phyloP scores from a whole-genome alignment of 2,888 invertebrate species.

The Apamea monoglypha region DNA sequence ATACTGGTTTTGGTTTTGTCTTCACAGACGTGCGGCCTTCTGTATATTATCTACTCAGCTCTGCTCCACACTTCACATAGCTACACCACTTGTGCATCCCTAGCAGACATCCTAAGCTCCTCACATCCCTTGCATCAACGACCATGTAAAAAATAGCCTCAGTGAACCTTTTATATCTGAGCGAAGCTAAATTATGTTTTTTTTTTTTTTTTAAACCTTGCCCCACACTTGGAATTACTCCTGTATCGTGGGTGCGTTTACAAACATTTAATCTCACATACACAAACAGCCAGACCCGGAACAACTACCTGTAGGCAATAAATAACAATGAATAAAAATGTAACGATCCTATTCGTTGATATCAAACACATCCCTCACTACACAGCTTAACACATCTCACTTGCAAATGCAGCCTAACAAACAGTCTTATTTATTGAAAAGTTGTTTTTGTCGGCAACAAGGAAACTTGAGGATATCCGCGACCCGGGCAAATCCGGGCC shows the following conservation, averaged over 20 bases:
- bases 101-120: background rate
- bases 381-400: slow-evolving; percentile 13
- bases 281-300: too few species aligned
- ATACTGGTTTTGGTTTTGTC: too few species aligned
- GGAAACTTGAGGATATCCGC: slow-evolving; percentile 69
- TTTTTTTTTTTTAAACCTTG: too few species aligned
- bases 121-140: background rate
- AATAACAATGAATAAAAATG: too few species aligned
- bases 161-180: background rate
- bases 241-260: too few species aligned
- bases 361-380: slow-evolving; percentile 6
- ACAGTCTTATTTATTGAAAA: slow-evolving; percentile 78
- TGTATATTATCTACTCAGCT: background rate
- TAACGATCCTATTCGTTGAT: background rate
- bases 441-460: slow-evolving; percentile 76
- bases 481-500: slow-evolving; percentile 73
- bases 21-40: background rate
- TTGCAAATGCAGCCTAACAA: slow-evolving; percentile 40
- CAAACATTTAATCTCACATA: too few species aligned
- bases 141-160: too few species aligned
- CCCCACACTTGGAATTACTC: too few species aligned
- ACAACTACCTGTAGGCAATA: too few species aligned
- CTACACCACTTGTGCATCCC: background rate
- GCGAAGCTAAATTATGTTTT: background rate
- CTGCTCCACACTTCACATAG: background rate